Conservation (phyloP, 2,113 vertebrate species). For the Aptenodytes patagonicus region DNA sequence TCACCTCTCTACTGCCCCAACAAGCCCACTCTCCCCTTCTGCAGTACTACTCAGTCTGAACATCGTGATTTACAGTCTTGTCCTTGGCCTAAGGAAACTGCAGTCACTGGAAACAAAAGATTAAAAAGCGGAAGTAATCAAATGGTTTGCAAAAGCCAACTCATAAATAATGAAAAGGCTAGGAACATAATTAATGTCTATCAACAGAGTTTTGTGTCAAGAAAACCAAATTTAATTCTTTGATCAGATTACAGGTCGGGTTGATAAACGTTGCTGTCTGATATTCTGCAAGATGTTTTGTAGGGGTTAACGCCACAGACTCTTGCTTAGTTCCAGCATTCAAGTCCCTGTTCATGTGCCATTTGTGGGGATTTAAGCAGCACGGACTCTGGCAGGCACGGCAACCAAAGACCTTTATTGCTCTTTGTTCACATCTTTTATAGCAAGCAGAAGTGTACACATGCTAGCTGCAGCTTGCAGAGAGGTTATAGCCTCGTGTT, state of each 20-base stretch:
- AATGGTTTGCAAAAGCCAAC: neutral
- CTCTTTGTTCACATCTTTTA: too few species aligned
- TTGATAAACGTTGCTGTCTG: neutral
- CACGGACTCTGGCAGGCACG: too few species aligned
- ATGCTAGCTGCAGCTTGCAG: too few species aligned
- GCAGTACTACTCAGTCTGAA: neutral
- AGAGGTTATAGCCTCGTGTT: too few species aligned
- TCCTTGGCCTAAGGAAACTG: neutral
- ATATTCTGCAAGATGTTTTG: neutral
- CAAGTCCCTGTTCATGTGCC: too few species aligned
- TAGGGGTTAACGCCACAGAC: too few species aligned
- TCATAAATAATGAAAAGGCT: conserved; percentile 9
- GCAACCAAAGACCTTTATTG: too few species aligned
- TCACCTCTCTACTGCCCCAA: neutral
- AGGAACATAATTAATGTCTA: conserved; percentile 28
- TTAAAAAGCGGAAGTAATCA: conserved; percentile 4
- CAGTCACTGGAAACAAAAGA: conserved; percentile 32
- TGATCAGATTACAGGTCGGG: neutral
- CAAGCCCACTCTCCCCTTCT: neutral
- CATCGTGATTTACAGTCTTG: neutral
- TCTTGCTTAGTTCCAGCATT: too few species aligned
- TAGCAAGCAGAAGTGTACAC: too few species aligned
- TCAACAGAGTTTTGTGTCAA: conserved; percentile 8
- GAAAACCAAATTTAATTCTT: neutral
- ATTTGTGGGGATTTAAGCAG: too few species aligned